Evolutionary conservation across 2,888 invertebrate species (phyloP).

Genomic region (Salpingus planirostris): DNA sequence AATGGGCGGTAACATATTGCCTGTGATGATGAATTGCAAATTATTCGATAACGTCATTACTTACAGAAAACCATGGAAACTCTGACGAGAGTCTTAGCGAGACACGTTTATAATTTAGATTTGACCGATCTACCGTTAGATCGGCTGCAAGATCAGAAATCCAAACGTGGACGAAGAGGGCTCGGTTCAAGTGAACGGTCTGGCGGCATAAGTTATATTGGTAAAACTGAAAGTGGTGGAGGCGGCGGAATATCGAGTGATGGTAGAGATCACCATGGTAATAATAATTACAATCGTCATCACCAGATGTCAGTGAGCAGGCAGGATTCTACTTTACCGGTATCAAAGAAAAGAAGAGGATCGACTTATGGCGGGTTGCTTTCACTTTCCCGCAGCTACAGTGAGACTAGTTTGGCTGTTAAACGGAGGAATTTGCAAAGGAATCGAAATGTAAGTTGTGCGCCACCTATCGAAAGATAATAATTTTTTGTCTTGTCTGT

Average conservation of each 20-base stretch:
- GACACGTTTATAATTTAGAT: constrained; percentile 92
- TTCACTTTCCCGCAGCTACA: constrained; percentile 43
- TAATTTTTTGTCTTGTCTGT: constrained; percentile 5
- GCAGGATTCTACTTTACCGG: constrained; percentile 36
- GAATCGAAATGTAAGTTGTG: constrained; percentile 22
- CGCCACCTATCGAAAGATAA: background rate
- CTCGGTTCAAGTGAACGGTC: constrained; percentile 18
- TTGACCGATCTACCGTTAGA: constrained; percentile 77
- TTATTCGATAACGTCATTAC: background rate
- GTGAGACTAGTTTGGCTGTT: constrained; percentile 46
- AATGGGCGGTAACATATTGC: constrained; percentile 81
- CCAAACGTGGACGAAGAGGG: constrained; percentile 53
- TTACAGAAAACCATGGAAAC: constrained; percentile 91
- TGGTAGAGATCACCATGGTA: no score
- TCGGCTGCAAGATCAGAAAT: constrained; percentile 68
- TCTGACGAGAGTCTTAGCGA: constrained; percentile 84
- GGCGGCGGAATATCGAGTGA: constrained; percentile 22
- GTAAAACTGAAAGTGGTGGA: constrained; percentile 26
- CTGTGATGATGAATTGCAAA: background rate
- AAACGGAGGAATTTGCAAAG: constrained; percentile 30
- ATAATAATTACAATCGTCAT: no score
- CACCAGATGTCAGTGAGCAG: constrained; percentile 23
- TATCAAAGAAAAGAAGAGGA: no score
- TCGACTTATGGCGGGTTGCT: constrained; percentile 26
- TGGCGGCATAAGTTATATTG: no score